Evolutionary conservation across 37 sponge, comb jelly and placozoan genomes (phyloP).

Genomic region (Tethya wilhelma): DNA sequence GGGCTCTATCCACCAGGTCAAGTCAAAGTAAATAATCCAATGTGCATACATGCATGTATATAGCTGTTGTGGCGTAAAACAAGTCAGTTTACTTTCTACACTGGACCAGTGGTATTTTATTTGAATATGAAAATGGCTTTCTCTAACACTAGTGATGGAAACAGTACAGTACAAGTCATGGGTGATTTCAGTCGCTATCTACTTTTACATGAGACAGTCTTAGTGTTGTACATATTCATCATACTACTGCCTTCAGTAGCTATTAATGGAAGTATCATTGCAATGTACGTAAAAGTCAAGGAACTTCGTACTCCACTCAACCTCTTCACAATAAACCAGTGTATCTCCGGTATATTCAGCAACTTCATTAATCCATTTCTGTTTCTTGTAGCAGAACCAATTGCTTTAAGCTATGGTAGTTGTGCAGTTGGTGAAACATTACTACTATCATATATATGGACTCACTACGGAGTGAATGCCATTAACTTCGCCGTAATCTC

Average conservation of each 20-base stretch:
- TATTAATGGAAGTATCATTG: background rate
- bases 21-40: too few relatives aligned
- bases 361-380: background rate
- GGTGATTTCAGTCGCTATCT: too few relatives aligned
- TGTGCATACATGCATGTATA: too few relatives aligned
- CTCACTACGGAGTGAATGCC: background rate
- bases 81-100: too few relatives aligned
- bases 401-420: background rate
- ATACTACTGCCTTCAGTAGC: background rate
- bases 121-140: too few relatives aligned
- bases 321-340: background rate
- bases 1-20: too few relatives aligned
- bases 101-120: too few relatives aligned
- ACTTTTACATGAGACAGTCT: too few relatives aligned
- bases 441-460: background rate
- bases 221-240: background rate
- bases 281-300: background rate
- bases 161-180: too few relatives aligned
- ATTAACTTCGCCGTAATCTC: background rate
- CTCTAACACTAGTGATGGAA: too few relatives aligned
- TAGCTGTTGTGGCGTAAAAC: too few relatives aligned
- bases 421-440: background rate
- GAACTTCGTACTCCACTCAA: background rate
- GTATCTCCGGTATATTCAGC: background rate
- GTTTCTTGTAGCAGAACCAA: background rate